phyloP scores from a whole-genome alignment of 2,113 vertebrate species.

The Notarius lentiginosus region DNA sequence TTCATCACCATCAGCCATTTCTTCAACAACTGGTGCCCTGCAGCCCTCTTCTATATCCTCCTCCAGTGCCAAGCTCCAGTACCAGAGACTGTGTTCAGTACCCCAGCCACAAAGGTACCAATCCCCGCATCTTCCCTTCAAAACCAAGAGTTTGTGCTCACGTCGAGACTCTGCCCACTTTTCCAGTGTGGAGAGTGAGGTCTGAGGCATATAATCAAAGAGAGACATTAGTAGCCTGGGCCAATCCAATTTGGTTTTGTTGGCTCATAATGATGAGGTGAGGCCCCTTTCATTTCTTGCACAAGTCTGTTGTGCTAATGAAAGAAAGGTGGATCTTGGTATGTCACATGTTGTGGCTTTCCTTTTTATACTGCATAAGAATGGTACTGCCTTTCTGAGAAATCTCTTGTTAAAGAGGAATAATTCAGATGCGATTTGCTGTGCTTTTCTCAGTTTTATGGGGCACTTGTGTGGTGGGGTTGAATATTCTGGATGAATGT shows the following conservation, averaged over 20 bases:
- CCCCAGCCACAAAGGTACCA: constrained; percentile 75
- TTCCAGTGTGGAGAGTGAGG: constrained; percentile 90
- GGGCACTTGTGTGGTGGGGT: constrained; percentile 60
- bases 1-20: constrained; percentile 72
- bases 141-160: constrained; percentile 83
- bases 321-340: constrained; percentile 33
- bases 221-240: constrained; percentile 44
- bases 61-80: constrained; percentile 78
- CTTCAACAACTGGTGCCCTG: constrained; percentile 69
- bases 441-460: constrained; percentile 50
- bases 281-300: constrained; percentile 36
- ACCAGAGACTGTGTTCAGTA: constrained; percentile 76
- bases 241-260: constrained; percentile 16
- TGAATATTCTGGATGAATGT: constrained; percentile 62
- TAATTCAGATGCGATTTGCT: constrained; percentile 29
- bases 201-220: constrained; percentile 68
- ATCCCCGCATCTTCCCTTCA: constrained; percentile 76
- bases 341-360: constrained; percentile 38
- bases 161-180: constrained; percentile 87
- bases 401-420: constrained; percentile 29
- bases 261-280: constrained; percentile 25
- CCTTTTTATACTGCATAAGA: constrained; percentile 44
- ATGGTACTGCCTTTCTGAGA: constrained; percentile 50
- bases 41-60: constrained; percentile 71
- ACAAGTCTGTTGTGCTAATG: constrained; percentile 49